Conservation (phyloP, 2,797 vertebrate genomes). For the Xenopus petersii region DNA sequence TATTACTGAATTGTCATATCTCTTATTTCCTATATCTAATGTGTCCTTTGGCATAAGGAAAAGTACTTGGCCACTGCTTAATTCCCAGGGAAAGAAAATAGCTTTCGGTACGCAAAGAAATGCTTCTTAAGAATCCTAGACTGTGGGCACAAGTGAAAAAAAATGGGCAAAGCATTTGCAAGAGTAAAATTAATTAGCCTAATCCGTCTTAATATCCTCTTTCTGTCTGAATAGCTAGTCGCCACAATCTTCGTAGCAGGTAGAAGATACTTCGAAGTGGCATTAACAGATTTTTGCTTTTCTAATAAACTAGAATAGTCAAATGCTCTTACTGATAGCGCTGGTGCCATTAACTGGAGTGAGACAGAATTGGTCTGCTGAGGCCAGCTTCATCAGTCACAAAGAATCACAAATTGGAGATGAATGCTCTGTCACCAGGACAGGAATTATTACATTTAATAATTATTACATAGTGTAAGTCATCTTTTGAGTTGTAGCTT, state of each 20-base stretch:
- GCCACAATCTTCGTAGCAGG: constrained; percentile 72
- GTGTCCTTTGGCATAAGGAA: constrained; percentile 59
- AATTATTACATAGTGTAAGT: constrained; percentile 66
- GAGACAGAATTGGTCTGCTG: constrained; percentile 74
- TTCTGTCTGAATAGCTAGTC: constrained; percentile 66
- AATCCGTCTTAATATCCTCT: constrained; percentile 82
- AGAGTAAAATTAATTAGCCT: constrained; percentile 78
- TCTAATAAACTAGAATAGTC: constrained; percentile 69
- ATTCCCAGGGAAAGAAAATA: constrained; percentile 51
- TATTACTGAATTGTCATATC: constrained; percentile 63
- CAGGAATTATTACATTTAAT: constrained; percentile 66
- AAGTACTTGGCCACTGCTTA: constrained; percentile 58
- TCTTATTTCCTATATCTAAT: constrained; percentile 51
- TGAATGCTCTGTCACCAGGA: constrained; percentile 71
- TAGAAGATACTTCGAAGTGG: constrained; percentile 70
- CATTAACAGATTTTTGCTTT: constrained; percentile 57
- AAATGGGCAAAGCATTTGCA: constrained; percentile 52
- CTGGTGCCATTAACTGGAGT: constrained; percentile 54
- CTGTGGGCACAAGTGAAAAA: constrained; percentile 40
- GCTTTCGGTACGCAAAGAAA: constrained; percentile 50
- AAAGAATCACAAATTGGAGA: constrained; percentile 65
- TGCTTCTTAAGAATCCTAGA: constrained; percentile 47
- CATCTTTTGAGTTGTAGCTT: constrained; percentile 67
- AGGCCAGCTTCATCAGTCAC: constrained; percentile 73
- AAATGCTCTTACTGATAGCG: constrained; percentile 62